These are phyloP conservation scores for Cheilosia vernalis DNA, from an alignment of 2,888 invertebrate species.

Conservation along the genomic window DNA sequence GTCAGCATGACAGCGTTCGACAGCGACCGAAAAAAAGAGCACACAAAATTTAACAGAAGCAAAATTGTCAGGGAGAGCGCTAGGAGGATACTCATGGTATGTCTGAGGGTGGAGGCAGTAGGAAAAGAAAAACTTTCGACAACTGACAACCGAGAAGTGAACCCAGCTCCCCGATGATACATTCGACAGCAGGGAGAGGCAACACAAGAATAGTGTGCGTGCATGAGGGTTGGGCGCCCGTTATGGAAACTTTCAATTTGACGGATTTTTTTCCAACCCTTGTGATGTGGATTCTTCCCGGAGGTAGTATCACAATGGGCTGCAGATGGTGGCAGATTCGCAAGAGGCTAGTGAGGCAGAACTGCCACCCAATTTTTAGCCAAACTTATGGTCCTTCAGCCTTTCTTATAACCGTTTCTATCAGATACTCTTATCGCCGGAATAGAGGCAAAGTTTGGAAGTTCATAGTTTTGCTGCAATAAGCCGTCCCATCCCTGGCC, in stretches of 20 bases:
- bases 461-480: no score
- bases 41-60: not conserved
- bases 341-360: no score
- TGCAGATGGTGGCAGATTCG: no score
- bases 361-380: no score
- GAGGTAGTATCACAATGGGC: no score
- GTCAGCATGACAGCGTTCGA: constrained; percentile 70
- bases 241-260: constrained; percentile 10
- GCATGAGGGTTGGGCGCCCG: not conserved
- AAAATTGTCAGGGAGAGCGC: constrained; percentile 44
- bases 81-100: not conserved
- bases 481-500: no score
- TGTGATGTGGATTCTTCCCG: no score
- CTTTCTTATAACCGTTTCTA: no score
- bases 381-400: no score
- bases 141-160: constrained; percentile 59
- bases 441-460: no score
- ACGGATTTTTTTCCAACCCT: constrained; percentile 17
- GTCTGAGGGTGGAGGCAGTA: not conserved
- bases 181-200: constrained; percentile 6
- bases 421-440: no score
- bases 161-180: constrained; percentile 22
- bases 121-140: constrained; percentile 52
- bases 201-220: constrained; percentile 16
- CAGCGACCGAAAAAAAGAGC: constrained; percentile 46